phyloP scores from a whole-genome alignment of 2,113 vertebrate genomes.

The Cervus canadensis region DNA sequence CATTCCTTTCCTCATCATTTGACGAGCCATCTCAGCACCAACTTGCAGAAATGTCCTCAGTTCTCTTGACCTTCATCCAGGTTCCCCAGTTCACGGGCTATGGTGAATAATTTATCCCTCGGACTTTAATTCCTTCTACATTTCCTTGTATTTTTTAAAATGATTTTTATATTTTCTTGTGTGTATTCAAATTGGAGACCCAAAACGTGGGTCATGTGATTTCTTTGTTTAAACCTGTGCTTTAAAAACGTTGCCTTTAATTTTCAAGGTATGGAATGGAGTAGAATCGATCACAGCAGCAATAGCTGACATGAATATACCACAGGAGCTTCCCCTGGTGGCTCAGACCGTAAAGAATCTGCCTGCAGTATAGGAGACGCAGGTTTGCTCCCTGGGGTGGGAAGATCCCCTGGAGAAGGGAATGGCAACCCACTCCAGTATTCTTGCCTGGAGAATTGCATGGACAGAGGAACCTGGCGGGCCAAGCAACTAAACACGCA shows the following conservation, averaged over 20 bases:
- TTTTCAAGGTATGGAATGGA: too few relatives aligned
- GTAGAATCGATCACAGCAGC: rapidly evolving
- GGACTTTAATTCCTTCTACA: too few relatives aligned
- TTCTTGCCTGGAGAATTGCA: background rate
- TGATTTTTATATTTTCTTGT: background rate
- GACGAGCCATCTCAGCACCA: rapidly evolving
- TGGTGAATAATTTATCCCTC: background rate
- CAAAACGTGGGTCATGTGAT: background rate
- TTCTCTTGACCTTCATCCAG: background rate
- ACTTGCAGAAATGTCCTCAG: background rate
- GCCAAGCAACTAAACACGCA: background rate
- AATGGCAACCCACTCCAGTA: background rate
- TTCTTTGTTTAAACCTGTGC: background rate
- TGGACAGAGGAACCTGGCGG: background rate
- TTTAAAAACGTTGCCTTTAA: background rate
- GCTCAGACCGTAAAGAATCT: background rate
- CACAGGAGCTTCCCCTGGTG: rapidly evolving
- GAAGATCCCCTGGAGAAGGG: background rate
- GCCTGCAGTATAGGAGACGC: rapidly evolving
- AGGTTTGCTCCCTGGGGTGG: background rate
- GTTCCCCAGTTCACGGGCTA: background rate
- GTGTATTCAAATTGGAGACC: background rate
- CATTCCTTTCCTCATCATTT: rapidly evolving
- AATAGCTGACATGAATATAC: rapidly evolving
- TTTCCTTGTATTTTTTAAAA: background rate